phyloP scores from a whole-genome alignment of 2,797 vertebrate species.

The Acestrorhynchus altus region DNA sequence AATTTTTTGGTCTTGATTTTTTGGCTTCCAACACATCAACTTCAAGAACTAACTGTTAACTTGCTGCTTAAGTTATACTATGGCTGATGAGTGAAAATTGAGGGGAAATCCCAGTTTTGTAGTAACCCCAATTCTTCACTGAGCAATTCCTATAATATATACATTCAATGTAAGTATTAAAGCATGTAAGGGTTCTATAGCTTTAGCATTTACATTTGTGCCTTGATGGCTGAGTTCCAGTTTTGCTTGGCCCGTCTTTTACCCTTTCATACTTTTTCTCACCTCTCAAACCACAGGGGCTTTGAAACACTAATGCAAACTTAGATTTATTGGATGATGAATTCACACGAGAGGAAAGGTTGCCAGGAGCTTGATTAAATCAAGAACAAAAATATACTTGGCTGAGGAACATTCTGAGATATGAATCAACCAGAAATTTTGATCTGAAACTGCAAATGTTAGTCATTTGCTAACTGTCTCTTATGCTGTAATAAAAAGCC shows the following conservation, averaged over 20 bases:
- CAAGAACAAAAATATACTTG: conserved; percentile 27
- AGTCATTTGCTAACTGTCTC: conserved; percentile 15
- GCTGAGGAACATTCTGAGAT: neutral
- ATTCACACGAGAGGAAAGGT: conserved; percentile 20
- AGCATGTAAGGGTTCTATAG: neutral
- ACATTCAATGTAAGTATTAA: neutral
- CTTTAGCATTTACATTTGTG: conserved; percentile 20
- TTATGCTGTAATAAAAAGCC: neutral
- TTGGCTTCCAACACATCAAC: too few relatives aligned
- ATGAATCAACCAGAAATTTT: conserved; percentile 54
- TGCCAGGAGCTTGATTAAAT: conserved; percentile 45
- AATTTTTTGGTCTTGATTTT: too few relatives aligned
- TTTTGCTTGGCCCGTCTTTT: conserved; percentile 10
- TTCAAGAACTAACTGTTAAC: too few relatives aligned
- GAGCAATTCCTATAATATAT: too few relatives aligned
- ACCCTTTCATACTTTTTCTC: conserved; percentile 22
- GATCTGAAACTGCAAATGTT: conserved; percentile 25
- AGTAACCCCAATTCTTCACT: too few relatives aligned
- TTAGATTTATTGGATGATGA: conserved; percentile 36
- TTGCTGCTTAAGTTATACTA: too few relatives aligned
- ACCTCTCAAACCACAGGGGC: conserved; percentile 18
- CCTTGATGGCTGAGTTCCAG: conserved; percentile 22
- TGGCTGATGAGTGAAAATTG: too few relatives aligned
- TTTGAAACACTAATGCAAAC: conserved; percentile 28
- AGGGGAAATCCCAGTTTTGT: too few relatives aligned